Conservation (phyloP, 2,113 vertebrate species). For the Oreochromis spilurus region DNA sequence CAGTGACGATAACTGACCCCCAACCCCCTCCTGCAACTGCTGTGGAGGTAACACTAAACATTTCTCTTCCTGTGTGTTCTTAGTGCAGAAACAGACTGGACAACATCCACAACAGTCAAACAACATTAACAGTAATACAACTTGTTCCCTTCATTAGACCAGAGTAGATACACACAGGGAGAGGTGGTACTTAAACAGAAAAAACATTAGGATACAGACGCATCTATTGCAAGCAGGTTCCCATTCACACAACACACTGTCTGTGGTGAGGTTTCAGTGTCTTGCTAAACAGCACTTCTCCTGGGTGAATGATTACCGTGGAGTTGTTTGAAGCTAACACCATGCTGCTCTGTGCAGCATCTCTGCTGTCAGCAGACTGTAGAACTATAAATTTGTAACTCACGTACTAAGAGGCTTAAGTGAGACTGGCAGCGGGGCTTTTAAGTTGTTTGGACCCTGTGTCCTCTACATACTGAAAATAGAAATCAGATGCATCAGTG, state of each 20-base stretch:
- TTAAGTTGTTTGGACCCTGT: background rate
- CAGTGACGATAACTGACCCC: slow-evolving; percentile 40
- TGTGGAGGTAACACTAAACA: slow-evolving; percentile 55
- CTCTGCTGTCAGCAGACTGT: background rate
- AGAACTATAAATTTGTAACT: background rate
- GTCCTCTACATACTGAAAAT: background rate
- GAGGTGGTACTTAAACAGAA: background rate
- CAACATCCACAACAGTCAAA: slow-evolving; percentile 51
- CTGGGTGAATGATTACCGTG: background rate
- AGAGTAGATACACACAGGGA: slow-evolving; percentile 46
- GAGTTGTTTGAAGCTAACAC: background rate
- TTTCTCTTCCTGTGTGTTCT: slow-evolving; percentile 57
- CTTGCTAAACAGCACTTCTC: background rate
- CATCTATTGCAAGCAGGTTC: background rate
- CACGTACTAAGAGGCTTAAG: background rate
- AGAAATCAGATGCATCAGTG: background rate
- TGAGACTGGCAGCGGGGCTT: background rate
- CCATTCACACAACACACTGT: background rate
- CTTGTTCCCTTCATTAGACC: slow-evolving; percentile 89
- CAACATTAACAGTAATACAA: slow-evolving; percentile 48
- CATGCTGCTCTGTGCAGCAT: background rate
- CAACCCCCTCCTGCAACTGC: background rate
- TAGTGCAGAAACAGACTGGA: slow-evolving; percentile 70
- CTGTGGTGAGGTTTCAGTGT: background rate
- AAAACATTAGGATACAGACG: background rate